Evolutionary conservation across 1,140 invertebrate genomes (phyloP).

Genomic region (Aphelenchoides besseyi): DNA sequence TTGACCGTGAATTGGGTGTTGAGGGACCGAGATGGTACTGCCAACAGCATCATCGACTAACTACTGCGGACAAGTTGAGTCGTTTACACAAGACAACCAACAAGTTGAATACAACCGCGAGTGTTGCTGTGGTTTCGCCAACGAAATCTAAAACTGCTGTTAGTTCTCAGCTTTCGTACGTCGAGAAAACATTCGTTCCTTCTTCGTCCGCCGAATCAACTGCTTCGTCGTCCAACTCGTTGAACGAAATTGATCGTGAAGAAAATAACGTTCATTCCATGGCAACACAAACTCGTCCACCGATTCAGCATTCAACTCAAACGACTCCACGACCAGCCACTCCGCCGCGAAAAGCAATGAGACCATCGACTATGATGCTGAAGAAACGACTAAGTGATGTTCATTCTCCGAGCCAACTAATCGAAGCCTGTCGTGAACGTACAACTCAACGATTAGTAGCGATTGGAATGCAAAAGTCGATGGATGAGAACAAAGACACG

Average conservation of each 20-base stretch:
- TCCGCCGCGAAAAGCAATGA: not conserved
- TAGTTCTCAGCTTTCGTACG: not conserved
- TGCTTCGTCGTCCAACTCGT: not conserved
- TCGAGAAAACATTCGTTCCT: not conserved
- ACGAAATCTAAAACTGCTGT: not conserved
- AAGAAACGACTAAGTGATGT: conserved; percentile 19
- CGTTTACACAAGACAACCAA: not conserved
- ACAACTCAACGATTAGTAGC: conserved; percentile 2
- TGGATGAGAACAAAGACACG: conserved; percentile 13
- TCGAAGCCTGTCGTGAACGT: conserved; percentile 6
- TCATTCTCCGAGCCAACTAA: conserved; percentile 17
- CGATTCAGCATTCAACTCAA: not conserved
- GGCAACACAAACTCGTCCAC: conserved; percentile 5
- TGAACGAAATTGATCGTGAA: not conserved
- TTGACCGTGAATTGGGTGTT: conserved; percentile 1
- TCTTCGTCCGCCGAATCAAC: not conserved
- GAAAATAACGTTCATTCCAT: not conserved
- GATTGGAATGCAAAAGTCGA: not conserved
- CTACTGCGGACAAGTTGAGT: conserved; percentile 3
- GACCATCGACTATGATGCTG: not conserved
- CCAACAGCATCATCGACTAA: not conserved
- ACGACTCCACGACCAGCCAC: not conserved
- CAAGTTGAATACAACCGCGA: not conserved
- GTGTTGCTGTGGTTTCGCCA: conserved; percentile 1
- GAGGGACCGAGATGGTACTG: conserved; percentile 18